Conservation (phyloP, 2,797 vertebrate species). For the Enteromius argenteus region DNA sequence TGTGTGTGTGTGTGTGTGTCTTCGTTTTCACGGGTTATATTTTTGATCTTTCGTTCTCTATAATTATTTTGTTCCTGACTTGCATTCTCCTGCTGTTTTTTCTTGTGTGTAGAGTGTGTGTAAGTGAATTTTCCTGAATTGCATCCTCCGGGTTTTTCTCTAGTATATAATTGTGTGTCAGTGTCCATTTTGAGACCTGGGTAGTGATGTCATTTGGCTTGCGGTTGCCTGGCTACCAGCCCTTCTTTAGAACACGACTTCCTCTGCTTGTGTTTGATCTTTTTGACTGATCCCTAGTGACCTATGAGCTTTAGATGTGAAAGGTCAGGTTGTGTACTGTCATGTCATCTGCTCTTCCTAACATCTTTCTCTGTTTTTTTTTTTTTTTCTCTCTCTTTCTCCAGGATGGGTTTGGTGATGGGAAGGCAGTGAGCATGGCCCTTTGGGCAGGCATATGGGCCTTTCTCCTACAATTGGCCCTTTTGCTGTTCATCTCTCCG, state of each 20-base stretch:
- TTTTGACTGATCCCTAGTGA: conserved; percentile 31
- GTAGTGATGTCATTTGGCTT: conserved; percentile 71
- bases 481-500: conserved; percentile 82
- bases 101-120: conserved; percentile 3
- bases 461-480: conserved; percentile 78
- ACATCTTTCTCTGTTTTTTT: conserved; percentile 9
- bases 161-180: conserved; percentile 57
- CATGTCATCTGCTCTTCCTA: conserved; percentile 47
- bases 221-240: conserved; percentile 62
- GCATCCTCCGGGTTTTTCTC: conserved; percentile 58
- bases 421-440: conserved; percentile 92
- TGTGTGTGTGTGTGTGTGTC: conserved; percentile 20
- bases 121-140: conserved; percentile 35
- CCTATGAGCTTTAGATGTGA: conserved; percentile 27
- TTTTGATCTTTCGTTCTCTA: conserved; percentile 55
- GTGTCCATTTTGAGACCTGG: conserved; percentile 65
- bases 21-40: conserved; percentile 43
- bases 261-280: conserved; percentile 16
- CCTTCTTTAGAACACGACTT: conserved; percentile 4
- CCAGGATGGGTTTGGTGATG: conserved; percentile 88
- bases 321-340: conserved; percentile 26
- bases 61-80: conserved; percentile 55
- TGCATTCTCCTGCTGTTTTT: conserved; percentile 34
- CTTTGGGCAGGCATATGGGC: conserved; percentile 84
- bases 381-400: conserved; percentile 51